phyloP scores from a whole-genome alignment of 2,113 vertebrate genomes.

The Bothrops jararaca region DNA sequence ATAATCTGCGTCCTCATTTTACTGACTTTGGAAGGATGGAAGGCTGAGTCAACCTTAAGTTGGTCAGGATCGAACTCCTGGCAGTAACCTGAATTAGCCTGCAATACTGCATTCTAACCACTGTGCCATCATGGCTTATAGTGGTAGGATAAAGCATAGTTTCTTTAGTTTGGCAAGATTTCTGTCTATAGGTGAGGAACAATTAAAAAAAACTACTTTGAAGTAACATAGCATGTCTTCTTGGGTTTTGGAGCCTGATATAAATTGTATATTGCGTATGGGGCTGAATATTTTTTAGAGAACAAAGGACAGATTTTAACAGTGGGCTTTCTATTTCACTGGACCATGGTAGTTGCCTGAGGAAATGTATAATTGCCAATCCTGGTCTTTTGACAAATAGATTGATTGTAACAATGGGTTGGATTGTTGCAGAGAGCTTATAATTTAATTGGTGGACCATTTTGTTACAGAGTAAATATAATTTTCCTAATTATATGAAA shows the following conservation, averaged over 20 bases:
- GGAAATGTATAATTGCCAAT: not conserved
- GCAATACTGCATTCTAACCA: not conserved
- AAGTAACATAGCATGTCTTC: not conserved
- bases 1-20: not conserved
- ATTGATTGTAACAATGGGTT: not conserved
- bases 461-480: conserved; percentile 40
- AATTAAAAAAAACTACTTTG: not conserved
- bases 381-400: not conserved
- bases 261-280: not conserved
- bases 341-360: not conserved
- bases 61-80: not conserved
- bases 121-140: not conserved
- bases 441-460: conserved; percentile 41
- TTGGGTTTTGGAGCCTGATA: not conserved
- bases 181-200: not conserved
- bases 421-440: not conserved
- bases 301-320: not conserved
- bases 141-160: not conserved
- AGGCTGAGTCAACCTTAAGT: not conserved
- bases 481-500: conserved; percentile 32
- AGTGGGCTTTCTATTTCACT: not conserved
- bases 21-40: not conserved
- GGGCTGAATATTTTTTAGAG: not conserved
- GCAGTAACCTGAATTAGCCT: not conserved
- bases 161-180: not conserved